Percentiles rank a stretch among this genome's conserved stretches.
phyloP scores from a whole-genome alignment of 2,113 vertebrate genomes.

The Perccottus glenii region DNA sequence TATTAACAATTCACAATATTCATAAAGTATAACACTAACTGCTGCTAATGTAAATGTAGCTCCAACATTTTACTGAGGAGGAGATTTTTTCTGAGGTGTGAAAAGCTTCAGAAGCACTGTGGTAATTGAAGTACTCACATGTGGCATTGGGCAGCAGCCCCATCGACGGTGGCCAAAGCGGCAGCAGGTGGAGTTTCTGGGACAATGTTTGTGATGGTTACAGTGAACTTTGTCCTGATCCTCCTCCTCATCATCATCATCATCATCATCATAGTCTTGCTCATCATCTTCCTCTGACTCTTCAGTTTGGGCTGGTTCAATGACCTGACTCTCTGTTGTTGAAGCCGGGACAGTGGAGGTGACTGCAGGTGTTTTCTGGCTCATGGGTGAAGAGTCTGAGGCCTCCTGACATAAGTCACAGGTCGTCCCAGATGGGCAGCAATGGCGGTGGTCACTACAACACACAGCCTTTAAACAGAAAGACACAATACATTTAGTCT shows the following conservation, averaged over 20 bases:
- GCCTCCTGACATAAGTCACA: slow-evolving; percentile 36
- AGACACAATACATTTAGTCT: background rate
- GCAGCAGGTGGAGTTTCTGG: slow-evolving; percentile 70
- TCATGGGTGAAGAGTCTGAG: slow-evolving; percentile 31
- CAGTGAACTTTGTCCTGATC: slow-evolving; percentile 44
- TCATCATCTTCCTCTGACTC: background rate
- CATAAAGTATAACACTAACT: too few species aligned
- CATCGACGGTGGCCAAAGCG: slow-evolving; percentile 46
- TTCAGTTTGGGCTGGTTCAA: background rate
- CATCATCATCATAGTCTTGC: background rate
- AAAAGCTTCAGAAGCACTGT: too few species aligned
- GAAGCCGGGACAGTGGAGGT: too few species aligned
- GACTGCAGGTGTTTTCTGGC: too few species aligned
- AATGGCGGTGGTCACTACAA: slow-evolving; percentile 65
- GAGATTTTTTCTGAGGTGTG: too few species aligned
- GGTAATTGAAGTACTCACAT: slow-evolving; percentile 43
- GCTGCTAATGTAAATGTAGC: too few species aligned
- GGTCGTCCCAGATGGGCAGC: slow-evolving; percentile 60
- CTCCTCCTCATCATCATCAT: background rate
- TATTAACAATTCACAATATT: too few species aligned
- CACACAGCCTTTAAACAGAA: slow-evolving; percentile 71
- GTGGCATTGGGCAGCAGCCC: slow-evolving; percentile 72
- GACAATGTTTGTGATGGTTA: slow-evolving; percentile 65
- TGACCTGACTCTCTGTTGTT: background rate
- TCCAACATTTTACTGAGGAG: too few species aligned